Percentiles rank a stretch among this genome's conserved stretches.
Conservation (phyloP, 2,797 vertebrate genomes). For the Sitta carolinensis region DNA sequence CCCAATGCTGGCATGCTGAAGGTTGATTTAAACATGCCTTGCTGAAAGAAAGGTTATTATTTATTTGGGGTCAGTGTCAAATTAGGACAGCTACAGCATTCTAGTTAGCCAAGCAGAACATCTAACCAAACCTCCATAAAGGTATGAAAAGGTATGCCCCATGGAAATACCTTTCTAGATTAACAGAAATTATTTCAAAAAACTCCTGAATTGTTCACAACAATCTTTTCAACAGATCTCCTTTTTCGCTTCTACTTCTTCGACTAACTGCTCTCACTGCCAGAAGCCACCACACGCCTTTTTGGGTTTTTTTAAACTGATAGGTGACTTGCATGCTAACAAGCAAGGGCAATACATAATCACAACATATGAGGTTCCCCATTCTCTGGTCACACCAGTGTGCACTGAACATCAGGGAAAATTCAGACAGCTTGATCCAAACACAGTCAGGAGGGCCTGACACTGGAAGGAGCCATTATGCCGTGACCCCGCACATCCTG, state of each 20-base stretch:
- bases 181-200: background rate
- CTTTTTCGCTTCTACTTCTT: background rate
- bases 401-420: background rate
- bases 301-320: background rate
- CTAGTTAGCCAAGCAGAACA: background rate
- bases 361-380: fast-evolving
- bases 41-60: background rate
- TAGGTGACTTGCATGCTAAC: fast-evolving
- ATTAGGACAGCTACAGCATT: background rate
- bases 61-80: background rate
- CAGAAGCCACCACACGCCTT: background rate
- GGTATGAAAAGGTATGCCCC: background rate
- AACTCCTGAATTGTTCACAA: background rate
- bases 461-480: background rate
- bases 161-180: background rate
- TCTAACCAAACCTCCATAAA: background rate
- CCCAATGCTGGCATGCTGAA: background rate
- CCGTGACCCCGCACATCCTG: fast-evolving
- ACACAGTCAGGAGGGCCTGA: background rate
- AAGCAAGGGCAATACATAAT: background rate
- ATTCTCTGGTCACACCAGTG: background rate
- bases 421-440: background rate
- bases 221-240: background rate
- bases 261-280: fast-evolving
- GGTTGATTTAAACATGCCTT: background rate